Evolutionary conservation across 2,888 invertebrate genomes (phyloP).

Genomic region (Tachina lurida): DNA sequence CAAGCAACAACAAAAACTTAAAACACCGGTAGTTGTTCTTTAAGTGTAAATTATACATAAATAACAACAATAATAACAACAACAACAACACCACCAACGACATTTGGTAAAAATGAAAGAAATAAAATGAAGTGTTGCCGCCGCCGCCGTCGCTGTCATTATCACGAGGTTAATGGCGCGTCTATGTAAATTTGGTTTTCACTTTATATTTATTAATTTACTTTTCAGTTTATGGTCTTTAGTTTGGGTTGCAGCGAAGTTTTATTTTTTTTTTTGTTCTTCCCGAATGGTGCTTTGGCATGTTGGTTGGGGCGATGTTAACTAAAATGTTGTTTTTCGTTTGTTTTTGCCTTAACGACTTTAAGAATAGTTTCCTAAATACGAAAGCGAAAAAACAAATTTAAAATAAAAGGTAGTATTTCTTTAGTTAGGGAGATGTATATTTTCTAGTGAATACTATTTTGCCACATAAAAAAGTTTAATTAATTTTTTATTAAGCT

Average conservation of each 20-base stretch:
- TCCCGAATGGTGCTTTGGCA: slow-evolving; percentile 1
- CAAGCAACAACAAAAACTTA: slow-evolving; percentile 14
- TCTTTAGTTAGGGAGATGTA: background rate
- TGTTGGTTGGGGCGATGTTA: too few species aligned
- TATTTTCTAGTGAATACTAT: background rate
- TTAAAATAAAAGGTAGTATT: background rate
- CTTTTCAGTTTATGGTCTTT: slow-evolving; percentile 46
- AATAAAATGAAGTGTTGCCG: slow-evolving; percentile 56
- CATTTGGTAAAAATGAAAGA: slow-evolving; percentile 11
- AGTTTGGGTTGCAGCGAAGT: slow-evolving; percentile 4
- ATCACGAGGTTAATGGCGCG: slow-evolving; percentile 68
- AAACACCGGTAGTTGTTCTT: slow-evolving; percentile 64
- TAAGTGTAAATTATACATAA: slow-evolving; percentile 59
- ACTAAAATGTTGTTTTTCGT: slow-evolving; percentile 32
- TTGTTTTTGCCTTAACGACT: slow-evolving; percentile 53
- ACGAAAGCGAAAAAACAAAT: background rate
- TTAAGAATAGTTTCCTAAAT: slow-evolving; percentile 20
- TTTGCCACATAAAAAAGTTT: background rate
- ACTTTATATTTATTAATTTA: slow-evolving; percentile 54
- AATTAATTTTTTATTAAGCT: background rate
- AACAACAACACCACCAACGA: background rate
- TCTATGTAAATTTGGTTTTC: slow-evolving; percentile 66
- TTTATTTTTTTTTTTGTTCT: background rate
- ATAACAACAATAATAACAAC: slow-evolving; percentile 33
- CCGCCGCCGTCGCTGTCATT: slow-evolving; percentile 67